Percentiles rank a stretch among this genome's conserved stretches.
phyloP scores from a whole-genome alignment of 2,888 invertebrate species.

The Acanthosepion pharaonis region DNA sequence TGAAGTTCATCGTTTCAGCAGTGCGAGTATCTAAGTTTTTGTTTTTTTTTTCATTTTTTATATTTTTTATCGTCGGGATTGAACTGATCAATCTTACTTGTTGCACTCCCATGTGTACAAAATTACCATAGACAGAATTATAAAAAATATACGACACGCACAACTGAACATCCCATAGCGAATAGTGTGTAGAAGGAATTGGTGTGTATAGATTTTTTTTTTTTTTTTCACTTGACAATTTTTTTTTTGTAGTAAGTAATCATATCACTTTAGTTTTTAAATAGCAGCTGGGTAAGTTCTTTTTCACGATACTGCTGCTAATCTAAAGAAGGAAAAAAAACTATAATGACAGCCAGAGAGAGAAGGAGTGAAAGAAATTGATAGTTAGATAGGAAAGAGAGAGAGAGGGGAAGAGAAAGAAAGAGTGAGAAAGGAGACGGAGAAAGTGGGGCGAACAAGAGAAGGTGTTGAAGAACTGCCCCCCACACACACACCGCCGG shows the following conservation, averaged over 20 bases:
- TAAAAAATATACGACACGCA: not conserved
- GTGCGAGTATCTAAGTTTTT: not conserved
- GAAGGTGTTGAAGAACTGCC: not conserved
- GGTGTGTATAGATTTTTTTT: no score
- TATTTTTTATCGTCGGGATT: not conserved
- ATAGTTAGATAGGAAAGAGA: not conserved
- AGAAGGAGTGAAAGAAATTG: not conserved
- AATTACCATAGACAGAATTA: not conserved
- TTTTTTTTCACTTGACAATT: no score
- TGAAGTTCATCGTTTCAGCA: not conserved
- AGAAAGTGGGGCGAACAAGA: not conserved
- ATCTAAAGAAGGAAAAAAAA: not conserved
- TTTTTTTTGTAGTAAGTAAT: no score
- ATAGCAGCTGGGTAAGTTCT: no score
- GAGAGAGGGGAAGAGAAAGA: not conserved
- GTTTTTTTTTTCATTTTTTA: not conserved
- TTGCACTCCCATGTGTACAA: not conserved
- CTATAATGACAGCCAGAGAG: not conserved
- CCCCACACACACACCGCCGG: not conserved
- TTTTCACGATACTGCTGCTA: no score
- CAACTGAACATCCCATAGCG: not conserved
- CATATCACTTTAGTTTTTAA: no score
- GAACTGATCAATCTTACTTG: not conserved
- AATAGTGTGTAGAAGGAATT: not conserved
- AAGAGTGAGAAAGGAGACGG: not conserved